Evolutionary conservation across 2,888 invertebrate species (phyloP), one percentile per base, ranked within the genome.

Genomic region (Autographa gamma): DNA sequence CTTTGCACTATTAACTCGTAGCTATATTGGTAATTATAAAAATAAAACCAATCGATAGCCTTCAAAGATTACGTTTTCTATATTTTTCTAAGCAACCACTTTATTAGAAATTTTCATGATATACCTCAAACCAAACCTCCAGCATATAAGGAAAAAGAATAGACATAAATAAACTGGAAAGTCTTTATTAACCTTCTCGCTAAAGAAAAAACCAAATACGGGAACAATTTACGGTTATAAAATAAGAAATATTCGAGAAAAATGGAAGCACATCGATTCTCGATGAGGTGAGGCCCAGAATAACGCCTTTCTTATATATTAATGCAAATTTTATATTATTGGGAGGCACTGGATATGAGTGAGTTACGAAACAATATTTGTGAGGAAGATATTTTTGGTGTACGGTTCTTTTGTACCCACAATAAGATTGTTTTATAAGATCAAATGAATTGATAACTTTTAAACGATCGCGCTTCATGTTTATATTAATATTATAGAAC

Each of bases 321-420:
- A 9, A 66, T 66, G 48, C 60, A 66, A 66, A 66, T 60, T 34
- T 41, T 5, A 14, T 52, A 52, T 66, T 9, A 48, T 66, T 60
- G 32, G 32, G 59, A 43, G 43, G 34, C 7, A 59, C 31, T n/a
- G 48, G 60, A 59, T 34, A 5, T 31, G 14, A 31, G n/a, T 32
- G 25, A 18, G 59, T 58, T 59, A 14, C 19, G 56, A 61, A 13
- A 38, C 60, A 41, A 61, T 19, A 25, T 56, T 56, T 25, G 0
- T 19, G 25, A 11, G 54, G 54, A 19, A 56, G 54, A 25, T 56
- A 56, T 19, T 25, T 56, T 56, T 25, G 19, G 19, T 14, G 54
- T 13, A 25, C 25, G 48, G 8, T 0, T 25, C 25, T 56, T 56
- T 2, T 43, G 16, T 16, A 48, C n/a, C 6, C 38, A 11, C 38